Percentiles rank a stretch among this genome's conserved stretches.
phyloP scores from a whole-genome alignment of 2,888 invertebrate genomes.

The Drosophila lacicola region DNA sequence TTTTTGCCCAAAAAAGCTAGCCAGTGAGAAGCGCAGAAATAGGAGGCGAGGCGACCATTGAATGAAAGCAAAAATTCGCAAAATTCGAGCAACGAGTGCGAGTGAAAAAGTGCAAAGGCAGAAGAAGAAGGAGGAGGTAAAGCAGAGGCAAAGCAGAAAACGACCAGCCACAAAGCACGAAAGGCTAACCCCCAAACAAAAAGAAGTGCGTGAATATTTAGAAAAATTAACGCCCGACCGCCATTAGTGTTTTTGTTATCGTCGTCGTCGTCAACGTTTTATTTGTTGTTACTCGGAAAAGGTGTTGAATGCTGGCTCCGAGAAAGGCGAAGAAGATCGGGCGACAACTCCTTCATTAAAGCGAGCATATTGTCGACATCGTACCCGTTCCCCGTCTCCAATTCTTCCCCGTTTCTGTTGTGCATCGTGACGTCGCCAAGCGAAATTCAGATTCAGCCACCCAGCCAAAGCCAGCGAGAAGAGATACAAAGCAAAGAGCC shows the following conservation, averaged over 20 bases:
- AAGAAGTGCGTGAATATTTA: conserved; percentile 72
- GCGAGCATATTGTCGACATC: conserved; percentile 66
- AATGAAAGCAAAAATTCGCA: conserved; percentile 62
- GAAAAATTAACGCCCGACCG: conserved; percentile 74
- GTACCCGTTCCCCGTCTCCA: conserved; percentile 41
- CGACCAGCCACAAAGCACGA: conserved; percentile 69
- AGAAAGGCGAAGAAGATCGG: conserved; percentile 59
- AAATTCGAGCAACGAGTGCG: conserved; percentile 57
- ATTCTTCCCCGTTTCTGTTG: conserved; percentile 38
- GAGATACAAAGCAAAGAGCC: conserved; percentile 41
- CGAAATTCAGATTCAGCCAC: conserved; percentile 60
- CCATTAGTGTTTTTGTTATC: conserved; percentile 66
- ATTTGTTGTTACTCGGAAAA: conserved; percentile 48
- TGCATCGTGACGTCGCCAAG: conserved; percentile 67
- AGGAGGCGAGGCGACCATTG: conserved; percentile 57
- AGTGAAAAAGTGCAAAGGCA: conserved; percentile 60
- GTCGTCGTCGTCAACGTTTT: conserved; percentile 46
- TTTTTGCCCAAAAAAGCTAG: conserved; percentile 38
- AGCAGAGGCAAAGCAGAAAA: conserved; percentile 54
- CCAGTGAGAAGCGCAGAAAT: conserved; percentile 47
- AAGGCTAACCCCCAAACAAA: conserved; percentile 66
- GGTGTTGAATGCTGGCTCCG: conserved; percentile 59
- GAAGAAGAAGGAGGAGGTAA: conserved; percentile 46
- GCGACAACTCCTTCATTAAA: conserved; percentile 62
- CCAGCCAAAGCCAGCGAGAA: conserved; percentile 53